A percentile compares a stretch with the other conserved stretches of the same genome.
Conservation (phyloP, 2,888 invertebrate species). For the Hypomecis atomaria region DNA sequence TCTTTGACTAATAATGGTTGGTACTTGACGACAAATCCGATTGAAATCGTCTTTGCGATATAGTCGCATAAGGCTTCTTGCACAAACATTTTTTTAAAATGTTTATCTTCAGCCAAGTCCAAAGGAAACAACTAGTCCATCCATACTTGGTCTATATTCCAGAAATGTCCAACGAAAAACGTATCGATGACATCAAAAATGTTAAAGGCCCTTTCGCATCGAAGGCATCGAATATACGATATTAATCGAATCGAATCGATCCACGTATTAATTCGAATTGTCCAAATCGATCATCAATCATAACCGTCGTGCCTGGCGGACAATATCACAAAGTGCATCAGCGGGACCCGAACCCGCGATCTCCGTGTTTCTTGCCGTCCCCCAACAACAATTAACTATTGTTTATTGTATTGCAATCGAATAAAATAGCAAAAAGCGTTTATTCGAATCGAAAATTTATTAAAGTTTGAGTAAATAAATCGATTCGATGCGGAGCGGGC, state of each 20-base stretch:
- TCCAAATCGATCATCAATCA: constrained; percentile 77
- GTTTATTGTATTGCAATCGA: constrained; percentile 66
- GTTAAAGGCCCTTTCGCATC: constrained; percentile 55
- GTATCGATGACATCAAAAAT: constrained; percentile 57
- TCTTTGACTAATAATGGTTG: no score
- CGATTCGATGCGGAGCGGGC: constrained; percentile 8
- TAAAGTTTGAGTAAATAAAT: constrained; percentile 49
- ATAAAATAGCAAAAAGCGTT: constrained; percentile 55
- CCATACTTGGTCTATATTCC: constrained; percentile 20
- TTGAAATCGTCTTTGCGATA: no score
- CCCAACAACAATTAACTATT: constrained; percentile 64
- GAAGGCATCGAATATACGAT: constrained; percentile 65
- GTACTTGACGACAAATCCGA: no score
- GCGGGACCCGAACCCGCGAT: constrained; percentile 52
- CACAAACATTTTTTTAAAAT: no score
- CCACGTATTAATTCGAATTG: constrained; percentile 75
- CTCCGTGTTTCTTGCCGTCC: constrained; percentile 54
- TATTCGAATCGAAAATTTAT: constrained; percentile 54
- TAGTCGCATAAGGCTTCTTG: no score
- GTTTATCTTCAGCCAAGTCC: background rate
- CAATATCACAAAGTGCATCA: constrained; percentile 71
- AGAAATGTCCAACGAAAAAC: constrained; percentile 56
- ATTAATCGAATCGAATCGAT: constrained; percentile 68
- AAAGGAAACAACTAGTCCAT: constrained; percentile 4
- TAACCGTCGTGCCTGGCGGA: constrained; percentile 63